Base-by-base conservation (phyloP, 2,888 invertebrate species). In the Stenichneumon culpator region DNA sequence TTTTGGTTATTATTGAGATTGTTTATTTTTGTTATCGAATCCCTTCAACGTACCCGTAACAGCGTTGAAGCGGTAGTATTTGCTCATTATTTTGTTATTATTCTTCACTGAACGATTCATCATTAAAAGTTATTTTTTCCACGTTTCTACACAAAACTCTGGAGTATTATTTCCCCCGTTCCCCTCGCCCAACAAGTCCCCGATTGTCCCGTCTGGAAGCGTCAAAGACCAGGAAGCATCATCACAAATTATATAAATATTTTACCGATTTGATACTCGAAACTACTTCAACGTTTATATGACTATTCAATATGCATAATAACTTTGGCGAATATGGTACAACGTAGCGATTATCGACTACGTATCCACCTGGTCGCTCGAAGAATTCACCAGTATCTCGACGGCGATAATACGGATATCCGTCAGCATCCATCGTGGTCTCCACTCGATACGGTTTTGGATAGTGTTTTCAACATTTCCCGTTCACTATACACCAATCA, bases 221-320 rank as follows among this genome's bases (percentile, higher is more conserved):
- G n/a, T n/a, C n/a, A n/a, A n/a, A n/a, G n/a, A n/a, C n/a, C n/a
- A n/a, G n/a, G n/a, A n/a, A n/a, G n/a, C n/a, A n/a, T n/a, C n/a
- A n/a, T n/a, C n/a, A n/a, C n/a, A n/a, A n/a, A n/a, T n/a, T 52
- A 28, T n/a, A 70, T 9, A 69, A 25, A 47, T 69, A 69, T 22
- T 69, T 69, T 14, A 69, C 47, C 2, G 69, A 85, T 74, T 39
- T 86, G 0, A 88, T 74, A 9, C 85, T 83, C 19, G 83, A 82
- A 79, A 87, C 88, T 19, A 89, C 72, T 80, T 89, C 87, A 39
- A 89, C 88, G 67, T 89, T 90, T 9, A 74, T 74, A 7, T 74
- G 74, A 39, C 36, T 36, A 32, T 74, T 74, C 7, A 60, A 16
- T 63, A 60, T 9, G 92, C 84, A 93, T 89, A 57, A 19, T 47